Evolutionary conservation across 2,113 vertebrate genomes (phyloP), one percentile per base, ranked within the genome.

Genomic region (Miniopterus natalensis): DNA sequence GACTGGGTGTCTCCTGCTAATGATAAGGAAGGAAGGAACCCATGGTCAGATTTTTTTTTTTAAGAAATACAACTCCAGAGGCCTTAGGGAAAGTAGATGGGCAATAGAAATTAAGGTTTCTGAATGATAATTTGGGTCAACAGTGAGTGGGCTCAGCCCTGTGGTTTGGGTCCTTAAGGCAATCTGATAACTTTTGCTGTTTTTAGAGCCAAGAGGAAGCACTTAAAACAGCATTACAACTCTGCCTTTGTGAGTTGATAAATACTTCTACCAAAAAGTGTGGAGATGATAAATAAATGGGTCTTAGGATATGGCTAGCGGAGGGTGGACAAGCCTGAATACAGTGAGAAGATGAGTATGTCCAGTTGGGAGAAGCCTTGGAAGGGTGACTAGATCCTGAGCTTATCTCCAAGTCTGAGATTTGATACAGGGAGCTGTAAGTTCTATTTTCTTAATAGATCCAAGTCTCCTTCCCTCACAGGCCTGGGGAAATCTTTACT

Each of bases 221-320:
- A 61, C 45, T 81, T 94, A 84, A 75, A 90, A 70, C 27, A 47
- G 45, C 11, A 91, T 57, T 65, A 29, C 45, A 73, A 2, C 25
- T 65, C 21, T 90, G n/a, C 59, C 68, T 86, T 86, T 83, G 59
- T 87, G 81, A 87, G 5, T 9, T 80, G 57, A 25, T 90, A 81
- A 68, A 90, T 83, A 77, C 42, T 68, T 75, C 59, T 87, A 21
- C 45, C 27, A 59, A 61, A 68, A 91, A 81, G 10, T 75, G 4
- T 83, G 23, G 42, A 57, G 23, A 45, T 2, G 57, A 47, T 49
- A 53, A 57, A 65, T 73, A 80, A 77, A n/a, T 65, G 20, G 31
- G 47, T 55, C 27, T 66, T 80, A 61, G 42, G 12, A 57, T 65
- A 49, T 31, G 45, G 15, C 25, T 63, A 36, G 12, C 25, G n/a